These are phyloP conservation scores for Agrypnus murinus DNA, from an alignment of 2,888 invertebrate genomes.

Conservation along the genomic window DNA sequence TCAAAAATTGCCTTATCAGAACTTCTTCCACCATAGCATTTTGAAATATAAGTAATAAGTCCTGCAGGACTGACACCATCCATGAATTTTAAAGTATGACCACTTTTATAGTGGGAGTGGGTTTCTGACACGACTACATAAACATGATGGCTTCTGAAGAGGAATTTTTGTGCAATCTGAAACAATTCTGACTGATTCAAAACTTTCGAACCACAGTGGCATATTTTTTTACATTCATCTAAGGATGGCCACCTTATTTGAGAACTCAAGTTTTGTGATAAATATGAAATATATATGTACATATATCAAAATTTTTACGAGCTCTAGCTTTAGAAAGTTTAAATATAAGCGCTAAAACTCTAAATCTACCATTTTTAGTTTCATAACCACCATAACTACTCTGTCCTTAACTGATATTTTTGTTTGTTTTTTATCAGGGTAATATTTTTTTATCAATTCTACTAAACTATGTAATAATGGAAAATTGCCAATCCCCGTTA, in stretches of 20 bases:
- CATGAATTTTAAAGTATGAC: slow-evolving; percentile 57
- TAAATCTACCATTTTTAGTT: slow-evolving; percentile 3
- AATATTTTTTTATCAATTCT: background rate
- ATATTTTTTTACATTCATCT: slow-evolving; percentile 46
- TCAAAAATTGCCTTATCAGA: slow-evolving; percentile 54
- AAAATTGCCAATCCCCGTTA: slow-evolving; percentile 15
- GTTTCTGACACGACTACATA: slow-evolving; percentile 56
- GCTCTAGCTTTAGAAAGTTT: background rate
- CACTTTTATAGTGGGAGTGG: slow-evolving; percentile 57
- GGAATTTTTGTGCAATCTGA: slow-evolving; percentile 58
- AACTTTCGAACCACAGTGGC: slow-evolving; percentile 56
- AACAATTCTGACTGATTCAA: slow-evolving; percentile 52
- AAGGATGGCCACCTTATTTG: slow-evolving; percentile 11
- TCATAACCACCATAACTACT: slow-evolving; percentile 13
- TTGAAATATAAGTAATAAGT: slow-evolving; percentile 55
- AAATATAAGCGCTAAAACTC: slow-evolving; percentile 9
- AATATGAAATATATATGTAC: background rate
- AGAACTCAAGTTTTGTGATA: slow-evolving; percentile 11
- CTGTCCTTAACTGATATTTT: slow-evolving; percentile 4
- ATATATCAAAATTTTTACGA: background rate
- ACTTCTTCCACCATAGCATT: slow-evolving; percentile 57
- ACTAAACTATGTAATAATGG: background rate
- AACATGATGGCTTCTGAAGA: slow-evolving; percentile 52
- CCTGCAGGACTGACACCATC: slow-evolving; percentile 57
- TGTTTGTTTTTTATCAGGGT: background rate